Conservation (phyloP, 2,113 vertebrate species). For the Nibea coibor region DNA sequence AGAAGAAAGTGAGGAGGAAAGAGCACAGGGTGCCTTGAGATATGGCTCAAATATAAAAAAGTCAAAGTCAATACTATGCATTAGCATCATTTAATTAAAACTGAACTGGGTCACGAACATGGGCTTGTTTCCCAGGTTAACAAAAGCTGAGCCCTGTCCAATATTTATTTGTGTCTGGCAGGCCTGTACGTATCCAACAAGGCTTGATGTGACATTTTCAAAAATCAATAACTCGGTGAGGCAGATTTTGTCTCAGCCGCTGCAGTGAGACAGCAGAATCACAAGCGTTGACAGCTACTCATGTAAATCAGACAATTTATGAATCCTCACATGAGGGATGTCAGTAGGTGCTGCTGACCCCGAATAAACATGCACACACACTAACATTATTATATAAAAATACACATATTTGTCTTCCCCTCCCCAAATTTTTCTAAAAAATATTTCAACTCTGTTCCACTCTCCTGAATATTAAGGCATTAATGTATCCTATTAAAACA, state of each 20-base stretch:
- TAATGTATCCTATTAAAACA: conserved; percentile 1
- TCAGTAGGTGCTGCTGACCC: background rate
- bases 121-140: conserved; percentile 54
- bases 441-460: background rate
- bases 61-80: conserved; percentile 45
- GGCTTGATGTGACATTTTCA: conserved; percentile 72
- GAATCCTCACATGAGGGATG: background rate
- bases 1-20: conserved; percentile 9
- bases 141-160: conserved; percentile 46
- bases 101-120: conserved; percentile 41
- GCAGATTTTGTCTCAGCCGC: conserved; percentile 48
- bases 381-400: too few relatives aligned
- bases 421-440: background rate
- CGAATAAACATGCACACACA: background rate
- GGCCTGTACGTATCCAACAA: conserved; percentile 52
- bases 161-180: conserved; percentile 66
- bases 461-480: background rate
- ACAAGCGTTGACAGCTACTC: conserved; percentile 42
- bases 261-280: conserved; percentile 33
- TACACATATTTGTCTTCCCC: background rate
- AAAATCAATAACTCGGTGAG: conserved; percentile 70
- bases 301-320: conserved; percentile 42
- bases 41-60: conserved; percentile 51
- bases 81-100: conserved; percentile 56
- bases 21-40: conserved; percentile 26